Evolutionary conservation across 2,888 invertebrate species (phyloP).

Genomic region (Gisinianus flammeolus): DNA sequence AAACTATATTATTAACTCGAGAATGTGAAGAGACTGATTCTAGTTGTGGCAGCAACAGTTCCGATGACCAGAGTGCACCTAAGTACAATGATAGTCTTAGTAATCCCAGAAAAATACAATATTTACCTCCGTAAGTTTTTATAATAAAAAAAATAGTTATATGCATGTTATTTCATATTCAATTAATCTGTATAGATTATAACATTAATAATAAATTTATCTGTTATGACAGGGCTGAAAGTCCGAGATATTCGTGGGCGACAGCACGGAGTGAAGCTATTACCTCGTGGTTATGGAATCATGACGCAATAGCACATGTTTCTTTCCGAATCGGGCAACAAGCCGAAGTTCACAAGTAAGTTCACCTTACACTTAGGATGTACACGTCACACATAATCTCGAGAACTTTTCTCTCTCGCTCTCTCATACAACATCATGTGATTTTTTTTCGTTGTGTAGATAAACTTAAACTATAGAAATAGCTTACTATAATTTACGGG

Average conservation of each 20-base stretch:
- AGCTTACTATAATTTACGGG: too few species aligned
- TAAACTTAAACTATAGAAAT: too few species aligned
- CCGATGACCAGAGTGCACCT: conserved; percentile 34
- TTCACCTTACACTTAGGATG: too few species aligned
- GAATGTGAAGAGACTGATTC: conserved; percentile 45
- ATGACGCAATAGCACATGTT: conserved; percentile 43
- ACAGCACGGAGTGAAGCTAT: conserved; percentile 27
- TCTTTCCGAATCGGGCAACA: conserved; percentile 40
- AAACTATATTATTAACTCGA: conserved; percentile 34
- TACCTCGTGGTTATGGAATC: conserved; percentile 42
- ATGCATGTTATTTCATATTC: not conserved
- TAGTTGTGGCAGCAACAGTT: conserved; percentile 43
- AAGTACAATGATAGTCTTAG: conserved; percentile 12
- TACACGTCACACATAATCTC: too few species aligned
- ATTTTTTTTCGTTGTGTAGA: too few species aligned
- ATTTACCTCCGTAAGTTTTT: conserved; percentile 31
- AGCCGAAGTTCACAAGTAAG: conserved; percentile 40
- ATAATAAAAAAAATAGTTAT: not conserved
- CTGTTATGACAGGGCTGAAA: conserved; percentile 3
- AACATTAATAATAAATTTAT: not conserved
- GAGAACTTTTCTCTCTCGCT: too few species aligned
- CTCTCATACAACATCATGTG: too few species aligned
- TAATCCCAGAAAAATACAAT: conserved; percentile 17
- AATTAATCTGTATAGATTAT: too few species aligned
- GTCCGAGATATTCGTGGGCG: conserved; percentile 33